Evolutionary conservation across 2,113 vertebrate genomes (phyloP), one percentile per base, ranked within the genome.

Genomic region (Phylloscopus trochiloides): DNA sequence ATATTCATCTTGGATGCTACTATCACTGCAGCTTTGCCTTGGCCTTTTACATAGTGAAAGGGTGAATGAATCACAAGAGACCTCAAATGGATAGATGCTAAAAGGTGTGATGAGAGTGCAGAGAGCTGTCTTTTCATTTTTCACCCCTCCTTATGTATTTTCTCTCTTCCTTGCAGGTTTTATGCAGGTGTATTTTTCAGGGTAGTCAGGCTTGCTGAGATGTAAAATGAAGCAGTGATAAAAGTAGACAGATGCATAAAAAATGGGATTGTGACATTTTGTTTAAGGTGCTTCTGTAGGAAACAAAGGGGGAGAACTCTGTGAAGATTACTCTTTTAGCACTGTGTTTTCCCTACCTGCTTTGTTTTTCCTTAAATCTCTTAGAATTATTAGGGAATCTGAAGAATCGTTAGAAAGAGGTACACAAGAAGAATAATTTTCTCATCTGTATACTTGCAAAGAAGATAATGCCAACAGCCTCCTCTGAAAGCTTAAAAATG

Each of bases 41-140:
- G 71, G 92, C 84, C 77, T 96, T 76, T 96, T 87, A 67, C 43
- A 70, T 65, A 66, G 68, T 29, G 48, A 83, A 92, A 62, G 74
- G 58, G n/a, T 82, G 91, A 96, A 84, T 86, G 92, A 84, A 81
- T 89, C 91, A 73, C 67, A 73, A 40, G 88, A 94, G 58, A 70
- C 36, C 52, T 79, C 74, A 91, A 88, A 94, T 45, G 0, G 5
- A 86, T 54, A 88, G 93, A 92, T 71, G 75, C 26, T 94, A 90
- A 89, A 95, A 91, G 66, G 70, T 84, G 47, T 87, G 70, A 82
- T 82, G 93, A 70, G 66, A 72, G 75, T 55, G 32, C 48, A 88
- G 74, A 58, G 43, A 58, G 38, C 36, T 92, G 48, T 58, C 34
- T 88, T 92, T 94, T 75, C 32, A n/a, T 68, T 86, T 94, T 89